These are phyloP conservation scores for Polydrusus cervinus DNA, from an alignment of 2,888 invertebrate genomes.

Conservation along the genomic window DNA sequence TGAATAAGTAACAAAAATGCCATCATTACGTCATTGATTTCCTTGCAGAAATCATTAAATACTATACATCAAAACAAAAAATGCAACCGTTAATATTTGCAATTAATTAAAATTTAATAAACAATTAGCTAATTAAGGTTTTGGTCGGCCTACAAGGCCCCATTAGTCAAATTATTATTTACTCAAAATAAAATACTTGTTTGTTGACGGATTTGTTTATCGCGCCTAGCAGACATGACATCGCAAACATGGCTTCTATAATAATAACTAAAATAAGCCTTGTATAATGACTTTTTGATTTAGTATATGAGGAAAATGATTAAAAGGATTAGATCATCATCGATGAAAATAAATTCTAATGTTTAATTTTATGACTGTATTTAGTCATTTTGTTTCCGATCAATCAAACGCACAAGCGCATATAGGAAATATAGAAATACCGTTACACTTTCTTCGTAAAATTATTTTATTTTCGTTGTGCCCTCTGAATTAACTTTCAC, in stretches of 20 bases:
- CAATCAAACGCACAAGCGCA: too few species aligned
- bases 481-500: too few species aligned
- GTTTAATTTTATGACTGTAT: background rate
- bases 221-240: background rate
- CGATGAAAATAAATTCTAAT: constrained; percentile 3
- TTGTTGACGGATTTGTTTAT: constrained; percentile 7
- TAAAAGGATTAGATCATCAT: constrained; percentile 15
- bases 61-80: background rate
- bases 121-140: constrained; percentile 4
- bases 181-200: constrained; percentile 9
- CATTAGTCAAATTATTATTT: constrained; percentile 19
- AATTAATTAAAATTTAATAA: constrained; percentile 15
- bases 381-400: too few species aligned
- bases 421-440: too few species aligned
- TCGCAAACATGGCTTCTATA: background rate
- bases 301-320: constrained; percentile 9
- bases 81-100: constrained; percentile 8
- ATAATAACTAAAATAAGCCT: background rate
- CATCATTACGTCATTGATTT: background rate
- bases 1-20: too few species aligned
- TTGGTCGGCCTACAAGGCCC: background rate
- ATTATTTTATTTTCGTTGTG: too few species aligned
- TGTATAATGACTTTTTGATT: constrained; percentile 8
- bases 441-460: too few species aligned
- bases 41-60: background rate